A percentile compares a stretch with the other conserved stretches of the same genome.
Evolutionary conservation across 1,140 invertebrate genomes (phyloP).

Genomic region (Diprion similis): DNA sequence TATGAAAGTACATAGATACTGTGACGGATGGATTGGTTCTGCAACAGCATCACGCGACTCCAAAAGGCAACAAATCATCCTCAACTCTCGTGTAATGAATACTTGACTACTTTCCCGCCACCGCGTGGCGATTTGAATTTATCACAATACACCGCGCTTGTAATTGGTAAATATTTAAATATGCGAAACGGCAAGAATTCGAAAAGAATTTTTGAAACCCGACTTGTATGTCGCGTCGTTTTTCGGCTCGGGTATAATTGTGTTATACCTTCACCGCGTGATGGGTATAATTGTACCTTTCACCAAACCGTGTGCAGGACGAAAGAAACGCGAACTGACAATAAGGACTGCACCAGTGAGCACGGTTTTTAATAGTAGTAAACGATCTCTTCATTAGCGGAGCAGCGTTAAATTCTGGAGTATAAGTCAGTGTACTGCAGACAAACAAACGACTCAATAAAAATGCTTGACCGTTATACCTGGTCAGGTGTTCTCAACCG

Average conservation of each 20-base stretch:
- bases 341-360: background rate
- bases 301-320: too few species aligned
- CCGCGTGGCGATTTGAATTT: background rate
- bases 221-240: too few species aligned
- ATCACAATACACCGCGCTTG: too few species aligned
- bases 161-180: too few species aligned
- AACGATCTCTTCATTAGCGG: slow-evolving; percentile 5
- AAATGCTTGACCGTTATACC: background rate
- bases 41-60: background rate
- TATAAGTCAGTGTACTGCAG: background rate
- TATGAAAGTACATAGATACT: background rate
- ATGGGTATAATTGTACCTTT: too few species aligned
- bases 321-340: too few species aligned
- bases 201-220: too few species aligned
- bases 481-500: slow-evolving; percentile 2
- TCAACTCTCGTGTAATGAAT: background rate
- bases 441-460: background rate
- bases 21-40: background rate
- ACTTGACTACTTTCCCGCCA: too few species aligned
- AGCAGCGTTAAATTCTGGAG: slow-evolving; percentile 1
- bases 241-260: too few species aligned
- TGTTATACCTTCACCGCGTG: too few species aligned
- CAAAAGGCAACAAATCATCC: too few species aligned
- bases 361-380: background rate
- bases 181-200: too few species aligned